These are phyloP conservation scores for Caenorhabditis afra DNA, from an alignment of 2,888 invertebrate species.

Conservation along the genomic window DNA sequence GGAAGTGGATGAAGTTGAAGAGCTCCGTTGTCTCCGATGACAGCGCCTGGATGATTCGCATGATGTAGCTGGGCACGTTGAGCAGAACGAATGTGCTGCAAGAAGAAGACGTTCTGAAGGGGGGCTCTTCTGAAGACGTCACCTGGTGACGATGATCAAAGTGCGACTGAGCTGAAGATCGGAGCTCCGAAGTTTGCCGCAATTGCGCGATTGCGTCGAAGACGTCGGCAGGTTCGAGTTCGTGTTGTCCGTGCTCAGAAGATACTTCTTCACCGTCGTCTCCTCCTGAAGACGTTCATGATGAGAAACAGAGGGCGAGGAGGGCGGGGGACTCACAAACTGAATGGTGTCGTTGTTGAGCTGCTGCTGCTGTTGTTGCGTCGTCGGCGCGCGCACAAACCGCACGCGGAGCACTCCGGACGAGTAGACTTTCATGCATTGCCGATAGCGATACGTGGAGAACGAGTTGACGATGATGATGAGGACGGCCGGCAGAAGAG, in stretches of 20 bases:
- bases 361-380: slow-evolving; percentile 48
- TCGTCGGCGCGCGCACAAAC: slow-evolving; percentile 64
- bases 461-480: slow-evolving; percentile 78
- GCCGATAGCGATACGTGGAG: slow-evolving; percentile 77
- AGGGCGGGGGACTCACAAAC: slow-evolving; percentile 34
- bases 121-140: not conserved
- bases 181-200: slow-evolving; percentile 74
- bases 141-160: slow-evolving; percentile 79
- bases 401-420: slow-evolving; percentile 78
- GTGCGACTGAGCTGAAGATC: slow-evolving; percentile 79
- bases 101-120: slow-evolving; percentile 18
- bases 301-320: too few species aligned
- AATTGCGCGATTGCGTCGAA: slow-evolving; percentile 62
- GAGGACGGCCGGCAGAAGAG: slow-evolving; percentile 75
- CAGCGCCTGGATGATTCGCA: slow-evolving; percentile 61
- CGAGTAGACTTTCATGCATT: slow-evolving; percentile 80
- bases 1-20: slow-evolving; percentile 63
- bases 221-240: slow-evolving; percentile 46
- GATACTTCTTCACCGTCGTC: slow-evolving; percentile 73
- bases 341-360: slow-evolving; percentile 56
- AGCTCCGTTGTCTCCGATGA: slow-evolving; percentile 26
- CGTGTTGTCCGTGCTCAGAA: slow-evolving; percentile 65
- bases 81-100: slow-evolving; percentile 79
- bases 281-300: slow-evolving; percentile 64
- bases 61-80: slow-evolving; percentile 78